Base-by-base conservation (phyloP, 2,113 vertebrate genomes). In the Murina feae region DNA sequence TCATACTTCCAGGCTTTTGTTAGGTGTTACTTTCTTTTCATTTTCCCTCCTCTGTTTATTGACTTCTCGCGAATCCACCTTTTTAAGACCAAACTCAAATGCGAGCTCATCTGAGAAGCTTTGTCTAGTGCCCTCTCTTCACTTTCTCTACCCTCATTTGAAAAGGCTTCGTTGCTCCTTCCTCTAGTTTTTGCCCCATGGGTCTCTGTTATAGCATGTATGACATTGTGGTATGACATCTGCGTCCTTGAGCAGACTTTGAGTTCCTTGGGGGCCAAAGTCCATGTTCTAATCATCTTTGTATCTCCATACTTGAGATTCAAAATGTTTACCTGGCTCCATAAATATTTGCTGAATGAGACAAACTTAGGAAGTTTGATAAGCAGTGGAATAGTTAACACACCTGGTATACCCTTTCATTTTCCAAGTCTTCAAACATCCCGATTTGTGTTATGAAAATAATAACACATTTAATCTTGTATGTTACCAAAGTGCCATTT, bases 281-380 rank as follows among this genome's bases (percentile, higher is more conserved):
- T 63, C 25, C 7, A 0, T 69, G 4, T 93, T 60, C 90, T 75
- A 74, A 28, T 94, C 58, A 75, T 96, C 79, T 97, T 92, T 6
- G 9, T 39, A 11, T 87, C 17, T 82, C 32, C 23, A 14, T 49
- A 74, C 28, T 63, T 16, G 18, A 93, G 74, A 60, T 42, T 25
- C 37, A 60, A 78, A 66, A 58, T 42, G 84, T 60, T 90, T 49
- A 42, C 66, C 5, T 44, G 14, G 5, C 35, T 95, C 78, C 92
- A 21, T 94, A 95, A 92, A 88, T 94, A 93, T 85, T 72, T 93
- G 65, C n/a, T 51, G 21, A 94, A 25, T 39, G 21, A 90, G 72
- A 76, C 12, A 63, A 63, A 84, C 23, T 69, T 55, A 20, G 39
- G 69, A 65, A 66, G 35, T 49, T 39, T 89, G 44, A 78, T 39